A percentile compares a stretch with the other conserved stretches of the same genome.
phyloP scores from a whole-genome alignment of 2,888 invertebrate species.

The Chrysotoxum bicinctum region DNA sequence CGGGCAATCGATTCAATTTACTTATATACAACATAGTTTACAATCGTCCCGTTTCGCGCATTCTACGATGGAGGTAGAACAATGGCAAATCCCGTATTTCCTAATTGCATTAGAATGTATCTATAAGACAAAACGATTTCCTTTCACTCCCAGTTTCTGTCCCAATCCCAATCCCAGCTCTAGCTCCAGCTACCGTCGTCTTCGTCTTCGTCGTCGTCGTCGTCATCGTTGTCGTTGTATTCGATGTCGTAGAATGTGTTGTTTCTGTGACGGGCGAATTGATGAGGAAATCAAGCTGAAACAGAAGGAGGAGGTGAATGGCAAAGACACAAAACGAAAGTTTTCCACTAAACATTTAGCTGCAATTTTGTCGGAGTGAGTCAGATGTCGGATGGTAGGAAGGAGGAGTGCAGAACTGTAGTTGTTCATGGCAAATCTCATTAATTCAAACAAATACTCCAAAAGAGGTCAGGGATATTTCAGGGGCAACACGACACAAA shows the following conservation, averaged over 20 bases:
- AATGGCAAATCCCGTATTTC: slow-evolving; percentile 72
- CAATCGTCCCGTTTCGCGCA: slow-evolving; percentile 61
- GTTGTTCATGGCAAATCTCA: slow-evolving; percentile 72
- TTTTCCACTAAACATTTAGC: slow-evolving; percentile 54
- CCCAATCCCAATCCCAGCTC: background rate
- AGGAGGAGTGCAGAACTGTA: background rate
- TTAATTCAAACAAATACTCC: slow-evolving; percentile 71
- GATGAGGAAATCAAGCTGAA: slow-evolving; percentile 49
- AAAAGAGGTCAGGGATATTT: slow-evolving; percentile 32
- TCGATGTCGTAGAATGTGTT: slow-evolving; percentile 23
- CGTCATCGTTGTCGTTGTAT: background rate
- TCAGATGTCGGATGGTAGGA: background rate
- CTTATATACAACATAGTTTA: slow-evolving; percentile 56
- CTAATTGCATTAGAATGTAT: slow-evolving; percentile 73
- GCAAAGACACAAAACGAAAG: slow-evolving; percentile 48
- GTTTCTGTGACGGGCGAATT: slow-evolving; percentile 68
- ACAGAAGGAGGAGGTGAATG: slow-evolving; percentile 17
- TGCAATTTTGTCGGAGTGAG: slow-evolving; percentile 32
- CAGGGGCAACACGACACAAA: slow-evolving; percentile 8
- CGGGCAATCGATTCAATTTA: slow-evolving; percentile 16
- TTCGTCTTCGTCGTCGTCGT: slow-evolving; percentile 8
- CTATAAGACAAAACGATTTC: slow-evolving; percentile 73
- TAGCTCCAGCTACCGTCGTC: slow-evolving; percentile 16
- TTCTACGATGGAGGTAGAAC: slow-evolving; percentile 35
- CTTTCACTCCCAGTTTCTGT: slow-evolving; percentile 57